Base-by-base conservation (phyloP, 2,888 invertebrate species). In the Oegoconia quadripuncta region DNA sequence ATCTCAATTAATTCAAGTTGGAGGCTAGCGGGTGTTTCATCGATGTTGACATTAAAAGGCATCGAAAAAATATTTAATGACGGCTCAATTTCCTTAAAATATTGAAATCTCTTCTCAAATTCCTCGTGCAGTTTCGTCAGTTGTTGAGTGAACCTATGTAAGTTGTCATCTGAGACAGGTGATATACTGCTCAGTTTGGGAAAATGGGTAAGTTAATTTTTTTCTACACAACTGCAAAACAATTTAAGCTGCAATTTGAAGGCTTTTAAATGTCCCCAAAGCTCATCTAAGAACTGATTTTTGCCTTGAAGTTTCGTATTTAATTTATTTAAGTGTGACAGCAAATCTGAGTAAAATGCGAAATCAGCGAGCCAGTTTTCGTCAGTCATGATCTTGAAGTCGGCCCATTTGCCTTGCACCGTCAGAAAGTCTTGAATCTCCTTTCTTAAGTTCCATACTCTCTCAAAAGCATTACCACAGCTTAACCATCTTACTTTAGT, bases 1-100 rank as follows among this genome's bases (percentile, higher is more conserved):
- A 46, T 43, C 39, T 46, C 42, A 32, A 42, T 42, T 32, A 42
- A 32, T 46, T 44, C 37, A 30, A 46, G 34, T 30, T 42, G 40
- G 30, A 46, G 37, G 28, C 42, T 38, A 14, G 46, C 36, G 26
- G 36, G 36, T 35, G 41, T 38, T 32, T 41, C 23, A 30, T 39
- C 43, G 18, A 39, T 30, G 33, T 39, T 28, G 36, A 43, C 32
- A 37, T 41, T 46, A 43, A 43, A 41, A 18, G 32, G 38, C 40
- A 27, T 40, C 43, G 30, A 38, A 25, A 25, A 25, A 25, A 25
- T 25, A 25, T 25, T n/a, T 25, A 25, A 11, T 25, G 25, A 25
- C 7, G 25, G n/a, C 25, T 25, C n/a, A n/a, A 25, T 29, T 29
- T 11, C 13, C n/a, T 29, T 16, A 13, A 29, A 29, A 16, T 16